Evolutionary conservation across 2,113 vertebrate genomes (phyloP), one percentile per base, ranked within the genome.

Genomic region (Riparia riparia): DNA sequence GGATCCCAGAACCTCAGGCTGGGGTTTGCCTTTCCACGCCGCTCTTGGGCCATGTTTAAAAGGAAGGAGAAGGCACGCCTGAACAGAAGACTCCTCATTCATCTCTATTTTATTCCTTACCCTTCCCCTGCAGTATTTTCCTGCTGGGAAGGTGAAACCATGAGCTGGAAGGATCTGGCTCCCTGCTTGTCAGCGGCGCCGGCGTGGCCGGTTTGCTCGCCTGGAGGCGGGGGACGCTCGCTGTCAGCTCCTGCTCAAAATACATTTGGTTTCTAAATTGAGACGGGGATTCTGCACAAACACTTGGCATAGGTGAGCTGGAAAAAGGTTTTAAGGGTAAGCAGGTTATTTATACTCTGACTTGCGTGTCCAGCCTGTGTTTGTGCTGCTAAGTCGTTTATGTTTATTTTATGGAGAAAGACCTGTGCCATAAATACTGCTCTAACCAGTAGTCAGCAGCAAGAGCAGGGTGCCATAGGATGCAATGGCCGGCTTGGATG

Each of bases 241-340:
- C 56, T 90, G 91, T 79, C 93, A 92, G 69, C 80, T 91, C 89
- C 86, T 66, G 51, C 73, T 78, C 76, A 93, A 95, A 96, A 97
- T 88, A 60, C 57, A 78, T 70, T 93, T 51, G 26, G 80, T 95
- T 97, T 90, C 96, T 95, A 92, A 94, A 90, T 90, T 84, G 91
- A 90, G 95, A 84, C 1, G 0, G 74, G 87, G 92, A 95, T 88
- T 95, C 92, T 95, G 61, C 80, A 89, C 82, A 84, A 95, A 92
- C 80, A 53, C 88, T 95, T 97, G 96, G 95, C 95, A 90, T 74
- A 97, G 94, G 92, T 96, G 95, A 93, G 86, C 37, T 95, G 94
- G 93, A 86, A 95, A 90, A 95, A 93, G 89, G 72, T 95, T 97
- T 97, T 97, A 93, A 97, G 96, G 80, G 91, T 96, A 94, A 94